Evolutionary conservation across 2,113 vertebrate species (phyloP), one percentile per base, ranked within the genome.

Genomic region (Balaeniceps rex): DNA sequence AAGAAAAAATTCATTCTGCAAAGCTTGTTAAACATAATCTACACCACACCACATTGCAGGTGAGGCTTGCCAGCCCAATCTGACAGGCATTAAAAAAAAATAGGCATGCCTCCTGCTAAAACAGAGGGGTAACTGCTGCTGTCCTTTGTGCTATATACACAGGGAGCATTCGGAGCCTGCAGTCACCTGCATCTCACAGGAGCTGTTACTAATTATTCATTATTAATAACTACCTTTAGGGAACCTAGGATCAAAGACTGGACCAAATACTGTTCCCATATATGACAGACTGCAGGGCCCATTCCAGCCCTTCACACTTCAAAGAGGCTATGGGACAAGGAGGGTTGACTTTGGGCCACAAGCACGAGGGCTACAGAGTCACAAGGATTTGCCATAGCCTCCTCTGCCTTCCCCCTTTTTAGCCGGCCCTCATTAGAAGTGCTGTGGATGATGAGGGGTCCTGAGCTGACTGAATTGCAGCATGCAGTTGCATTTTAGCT

Each of bases 381-480:
- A 38, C 68, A 51, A 46, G 28, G 14, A 26, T 14, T 70, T 77
- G n/a, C 18, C 21, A 19, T 8, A 33, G n/a, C 19, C 61, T 51
- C 38, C 29, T 72, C 47, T 54, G 12, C 54, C 58, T 57, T 63
- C 12, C 18, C 4, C 6, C 1, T 15, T 64, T 64, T 47, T 3
- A 40, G 31, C 3, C 7, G 12, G 42, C 26, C 58, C 33, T 71
- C 1, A 0, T 34, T 26, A 25, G 17, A 28, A n/a, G 11, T 7
- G 14, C 46, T 31, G 8, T 8, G 29, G 12, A 4, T 24, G 10
- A 11, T 9, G 8, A 54, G 25, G 36, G 12, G 81, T 38, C 31
- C 80, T 26, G 12, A 75, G 11, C 46, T 42, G 28, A 29, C 31
- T 19, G 10, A 36, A 52, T 19, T 12, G 33, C 9, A 90, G 17